Base-by-base conservation (phyloP, 1,140 invertebrate species). In the Zaprionus capensis region DNA sequence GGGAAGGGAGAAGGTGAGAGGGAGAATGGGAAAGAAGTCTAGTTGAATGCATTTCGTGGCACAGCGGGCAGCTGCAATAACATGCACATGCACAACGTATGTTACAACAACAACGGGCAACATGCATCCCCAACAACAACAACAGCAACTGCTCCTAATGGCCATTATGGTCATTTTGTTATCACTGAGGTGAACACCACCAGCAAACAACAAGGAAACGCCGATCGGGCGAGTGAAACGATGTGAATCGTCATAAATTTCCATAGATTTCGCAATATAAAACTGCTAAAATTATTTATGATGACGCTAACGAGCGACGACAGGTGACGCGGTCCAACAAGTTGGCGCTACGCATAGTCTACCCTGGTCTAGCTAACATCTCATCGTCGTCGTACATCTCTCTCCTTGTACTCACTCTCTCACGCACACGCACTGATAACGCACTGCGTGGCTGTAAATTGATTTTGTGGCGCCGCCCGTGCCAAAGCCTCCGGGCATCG, bases 291-390 rank as follows among this genome's bases (percentile, higher is more conserved):
- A 88, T 90, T 90, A 88, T 88, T 88, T 88, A 88, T 80, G 84
- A 88, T 88, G 84, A 88, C 85, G 84, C 85, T 88, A 88, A 88
- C 84, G 84, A 90, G 81, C 85, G 85, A 76, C 85, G 85, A 88
- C 84, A 88, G 82, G 81, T 88, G 84, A 75, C 71, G 84, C 81
- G 69, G 82, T 62, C 65, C 62, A 66, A 66, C 71, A 53, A 46
- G 64, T 74, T 34, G 38, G 14, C 41, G n/a, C 63, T 61, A 55
- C 61, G 51, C 72, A 75, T 53, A 38, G 36, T 41, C 56, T 41
- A 31, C 28, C 28, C 28, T 4, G 28, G 28, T 31, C 28, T 31
- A 31, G 28, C 41, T 53, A 38, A 12, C 14, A 36, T 55, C 38
- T 49, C 24, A 3, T 20, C 20, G n/a, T 17, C 46, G 28, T 31